phyloP scores from a whole-genome alignment of 2,113 vertebrate species.

The Lasiurus borealis region DNA sequence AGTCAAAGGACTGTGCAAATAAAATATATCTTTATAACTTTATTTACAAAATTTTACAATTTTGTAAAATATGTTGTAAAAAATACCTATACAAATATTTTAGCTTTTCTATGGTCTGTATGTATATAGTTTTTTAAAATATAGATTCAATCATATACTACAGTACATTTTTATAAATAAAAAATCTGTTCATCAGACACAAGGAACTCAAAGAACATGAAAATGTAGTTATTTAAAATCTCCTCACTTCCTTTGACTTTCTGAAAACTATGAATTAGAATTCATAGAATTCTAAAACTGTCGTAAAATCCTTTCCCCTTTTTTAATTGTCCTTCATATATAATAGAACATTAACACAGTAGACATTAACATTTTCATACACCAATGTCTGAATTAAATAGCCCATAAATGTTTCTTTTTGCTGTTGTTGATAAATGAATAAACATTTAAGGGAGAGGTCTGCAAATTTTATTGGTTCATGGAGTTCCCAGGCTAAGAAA shows the following conservation, averaged over 20 bases:
- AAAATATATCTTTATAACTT: not conserved
- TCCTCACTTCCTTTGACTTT: slow-evolving; percentile 3
- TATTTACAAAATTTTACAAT: not conserved
- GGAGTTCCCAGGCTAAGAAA: slow-evolving; percentile 40
- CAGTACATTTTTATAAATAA: slow-evolving; percentile 53
- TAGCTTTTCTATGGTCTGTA: not conserved
- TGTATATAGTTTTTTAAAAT: not conserved
- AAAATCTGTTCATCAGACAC: not conserved
- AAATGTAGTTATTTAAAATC: slow-evolving; percentile 53
- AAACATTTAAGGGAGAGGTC: not conserved
- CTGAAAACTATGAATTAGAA: slow-evolving; percentile 36
- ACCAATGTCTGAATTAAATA: not conserved
- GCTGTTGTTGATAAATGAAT: not conserved
- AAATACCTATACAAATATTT: slow-evolving; percentile 22
- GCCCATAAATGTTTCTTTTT: not conserved
- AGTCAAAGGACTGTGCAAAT: not conserved
- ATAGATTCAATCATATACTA: not conserved
- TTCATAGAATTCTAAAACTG: slow-evolving; percentile 33
- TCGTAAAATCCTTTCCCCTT: not conserved
- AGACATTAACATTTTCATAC: not conserved
- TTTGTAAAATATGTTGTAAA: slow-evolving; percentile 16
- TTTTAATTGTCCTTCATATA: not conserved
- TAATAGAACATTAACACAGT: not conserved
- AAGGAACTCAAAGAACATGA: not conserved
- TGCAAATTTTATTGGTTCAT: slow-evolving; percentile 25